These are phyloP conservation scores for Sebastes vulpes DNA, from an alignment of 2,797 vertebrate genomes.

Conservation along the genomic window DNA sequence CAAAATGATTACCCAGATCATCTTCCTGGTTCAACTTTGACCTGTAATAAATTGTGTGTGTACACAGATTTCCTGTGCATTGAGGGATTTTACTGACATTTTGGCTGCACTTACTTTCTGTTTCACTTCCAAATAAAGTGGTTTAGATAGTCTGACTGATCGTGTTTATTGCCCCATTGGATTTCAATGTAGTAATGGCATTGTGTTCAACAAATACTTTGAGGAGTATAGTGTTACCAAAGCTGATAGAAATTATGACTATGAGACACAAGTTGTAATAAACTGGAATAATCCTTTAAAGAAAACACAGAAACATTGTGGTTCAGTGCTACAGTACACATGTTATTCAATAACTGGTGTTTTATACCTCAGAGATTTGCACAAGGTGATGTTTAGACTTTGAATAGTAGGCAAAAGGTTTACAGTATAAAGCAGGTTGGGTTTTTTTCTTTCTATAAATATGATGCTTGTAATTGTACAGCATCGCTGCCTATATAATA, in stretches of 20 bases:
- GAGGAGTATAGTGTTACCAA: background rate
- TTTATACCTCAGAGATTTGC: background rate
- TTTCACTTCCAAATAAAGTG: background rate
- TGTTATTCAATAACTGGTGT: background rate
- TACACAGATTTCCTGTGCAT: background rate
- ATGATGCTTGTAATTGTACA: slow-evolving; percentile 45
- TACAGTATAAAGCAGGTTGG: background rate
- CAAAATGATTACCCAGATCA: background rate
- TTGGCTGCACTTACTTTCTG: background rate
- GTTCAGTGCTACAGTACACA: background rate
- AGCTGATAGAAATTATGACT: background rate
- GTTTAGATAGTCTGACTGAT: background rate
- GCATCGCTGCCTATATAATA: slow-evolving; percentile 22
- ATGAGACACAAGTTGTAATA: background rate
- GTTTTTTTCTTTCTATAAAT: slow-evolving; percentile 17
- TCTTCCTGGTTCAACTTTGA: background rate
- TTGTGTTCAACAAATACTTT: background rate
- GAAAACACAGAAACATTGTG: background rate
- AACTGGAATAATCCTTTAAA: background rate
- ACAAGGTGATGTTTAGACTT: background rate
- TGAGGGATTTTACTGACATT: background rate
- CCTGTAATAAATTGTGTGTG: background rate
- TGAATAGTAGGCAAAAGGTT: background rate
- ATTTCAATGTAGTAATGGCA: background rate
- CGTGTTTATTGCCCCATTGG: background rate